Base-by-base conservation (phyloP, 2,888 invertebrate genomes). In the Cynaeus angustus region DNA sequence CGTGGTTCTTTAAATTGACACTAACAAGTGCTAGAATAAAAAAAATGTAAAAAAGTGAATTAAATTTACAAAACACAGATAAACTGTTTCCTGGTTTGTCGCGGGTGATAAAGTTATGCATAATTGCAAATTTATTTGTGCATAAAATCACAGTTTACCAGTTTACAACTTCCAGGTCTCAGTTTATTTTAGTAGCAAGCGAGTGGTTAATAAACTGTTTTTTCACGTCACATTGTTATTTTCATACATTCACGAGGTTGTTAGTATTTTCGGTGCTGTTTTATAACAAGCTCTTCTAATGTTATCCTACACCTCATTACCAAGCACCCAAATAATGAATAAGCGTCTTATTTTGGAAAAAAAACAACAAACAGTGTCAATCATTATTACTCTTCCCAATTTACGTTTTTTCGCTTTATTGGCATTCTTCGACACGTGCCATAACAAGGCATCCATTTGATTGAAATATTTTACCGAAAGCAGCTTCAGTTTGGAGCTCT, bases 381-480 rank as follows among this genome's bases (percentile, higher is more conserved):
- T 2, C 7, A 33, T 33, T 7, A 41, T 41, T 41, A 41, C 41
- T 41, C 41, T 41, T 38, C 9, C 5, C 8, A 38, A 38, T 38
- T 38, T 38, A 38, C 38, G 38, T 38, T 38, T 38, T 38, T 38
- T n/a, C 8, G n/a, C 9, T 38, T 41, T 41, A 41, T 41, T 41
- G 41, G 41, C 12, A 41, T 41, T 10, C 12, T 5, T 41, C 41
- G 6, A 41, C 41, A 46, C 4, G 16, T 45, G 45, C 45, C 45
- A 3, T 45, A 45, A 45, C 14, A 45, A 4, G 14, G 5, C 14
- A 45, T 45, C 45, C 6, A 13, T 45, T 14, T 14, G 46, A 46
- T 46, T 46, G 46, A 46, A 21, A 46, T 16, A 46, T 46, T 46
- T 41, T 41, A 41, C 41, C 41, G 10, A 41, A 41, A 41, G 10